Percentiles rank a stretch among this genome's conserved stretches.
These are phyloP conservation scores for Teleiodes luculella DNA, from an alignment of 2,888 invertebrate species.

Conservation along the genomic window DNA sequence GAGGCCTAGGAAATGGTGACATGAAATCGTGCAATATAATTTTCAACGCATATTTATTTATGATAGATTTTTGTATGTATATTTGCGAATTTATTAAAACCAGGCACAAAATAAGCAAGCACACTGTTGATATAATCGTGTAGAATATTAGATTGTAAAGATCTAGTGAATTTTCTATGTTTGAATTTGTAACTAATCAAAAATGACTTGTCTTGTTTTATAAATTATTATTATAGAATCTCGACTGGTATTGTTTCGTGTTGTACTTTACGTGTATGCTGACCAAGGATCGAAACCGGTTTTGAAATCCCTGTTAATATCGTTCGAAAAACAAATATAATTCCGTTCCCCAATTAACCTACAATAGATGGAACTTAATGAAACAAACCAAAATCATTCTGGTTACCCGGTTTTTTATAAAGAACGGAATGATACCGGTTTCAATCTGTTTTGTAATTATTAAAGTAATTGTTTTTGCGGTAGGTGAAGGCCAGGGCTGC, in stretches of 20 bases:
- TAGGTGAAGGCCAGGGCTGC: no score
- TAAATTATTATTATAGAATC: no score
- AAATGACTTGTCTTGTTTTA: not conserved
- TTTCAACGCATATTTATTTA: constrained; percentile 22
- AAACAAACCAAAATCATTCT: no score
- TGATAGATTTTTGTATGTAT: constrained; percentile 17
- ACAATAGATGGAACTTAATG: no score
- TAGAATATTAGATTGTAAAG: not conserved
- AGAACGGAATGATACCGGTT: no score
- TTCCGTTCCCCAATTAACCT: no score
- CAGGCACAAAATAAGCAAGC: constrained; percentile 34
- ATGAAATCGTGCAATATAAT: constrained; percentile 45
- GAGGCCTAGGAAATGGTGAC: constrained; percentile 37
- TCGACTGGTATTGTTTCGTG: not conserved
- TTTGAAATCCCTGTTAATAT: no score
- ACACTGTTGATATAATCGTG: constrained; percentile 18
- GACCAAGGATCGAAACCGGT: no score
- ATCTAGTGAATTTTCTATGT: not conserved
- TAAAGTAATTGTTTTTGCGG: no score
- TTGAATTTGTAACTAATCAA: not conserved
- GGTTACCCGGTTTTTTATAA: no score
- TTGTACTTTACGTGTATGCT: not conserved
- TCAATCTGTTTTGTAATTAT: no score
- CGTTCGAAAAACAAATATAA: no score
- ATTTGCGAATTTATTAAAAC: constrained; percentile 15